These are phyloP conservation scores for Cephus spinipes DNA, from an alignment of 2,888 invertebrate genomes.

Conservation along the genomic window DNA sequence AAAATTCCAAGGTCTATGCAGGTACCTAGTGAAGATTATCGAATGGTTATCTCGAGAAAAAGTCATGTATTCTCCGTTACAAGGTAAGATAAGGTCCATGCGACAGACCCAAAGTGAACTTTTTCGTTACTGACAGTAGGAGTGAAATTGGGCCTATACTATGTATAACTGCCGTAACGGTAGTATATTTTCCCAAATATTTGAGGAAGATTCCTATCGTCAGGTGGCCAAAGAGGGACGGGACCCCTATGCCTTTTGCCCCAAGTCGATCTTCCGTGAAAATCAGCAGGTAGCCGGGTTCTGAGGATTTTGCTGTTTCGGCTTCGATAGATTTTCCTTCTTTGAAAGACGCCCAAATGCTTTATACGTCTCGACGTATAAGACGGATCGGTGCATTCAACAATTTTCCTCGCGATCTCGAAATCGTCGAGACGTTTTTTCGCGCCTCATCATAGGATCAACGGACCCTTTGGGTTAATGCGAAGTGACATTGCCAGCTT, in stretches of 20 bases:
- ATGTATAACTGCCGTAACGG: slow-evolving; percentile 14
- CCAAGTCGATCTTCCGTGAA: slow-evolving; percentile 47
- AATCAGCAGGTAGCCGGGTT: slow-evolving; percentile 58
- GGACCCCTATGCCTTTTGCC: neutral
- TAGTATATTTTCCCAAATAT: slow-evolving; percentile 26
- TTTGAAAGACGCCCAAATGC: neutral
- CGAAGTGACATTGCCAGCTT: neutral
- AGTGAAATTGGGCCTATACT: neutral
- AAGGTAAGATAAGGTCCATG: slow-evolving; percentile 24
- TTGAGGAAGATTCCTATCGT: slow-evolving; percentile 25
- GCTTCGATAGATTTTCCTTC: slow-evolving; percentile 20
- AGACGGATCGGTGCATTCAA: slow-evolving; percentile 34
- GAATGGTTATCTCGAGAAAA: slow-evolving; percentile 3
- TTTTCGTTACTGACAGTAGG: neutral
- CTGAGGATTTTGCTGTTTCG: slow-evolving; percentile 26
- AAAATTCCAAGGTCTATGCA: neutral
- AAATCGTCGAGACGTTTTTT: neutral
- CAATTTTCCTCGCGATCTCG: slow-evolving; percentile 9
- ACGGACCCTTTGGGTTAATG: neutral
- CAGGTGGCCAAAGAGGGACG: slow-evolving; percentile 1
- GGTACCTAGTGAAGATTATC: neutral
- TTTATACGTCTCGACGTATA: slow-evolving; percentile 14
- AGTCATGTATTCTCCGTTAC: slow-evolving; percentile 34
- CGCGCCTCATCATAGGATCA: neutral
- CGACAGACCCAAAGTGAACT: neutral